phyloP scores from a whole-genome alignment of 1,140 invertebrate genomes.

The Trichoplusia ni region DNA sequence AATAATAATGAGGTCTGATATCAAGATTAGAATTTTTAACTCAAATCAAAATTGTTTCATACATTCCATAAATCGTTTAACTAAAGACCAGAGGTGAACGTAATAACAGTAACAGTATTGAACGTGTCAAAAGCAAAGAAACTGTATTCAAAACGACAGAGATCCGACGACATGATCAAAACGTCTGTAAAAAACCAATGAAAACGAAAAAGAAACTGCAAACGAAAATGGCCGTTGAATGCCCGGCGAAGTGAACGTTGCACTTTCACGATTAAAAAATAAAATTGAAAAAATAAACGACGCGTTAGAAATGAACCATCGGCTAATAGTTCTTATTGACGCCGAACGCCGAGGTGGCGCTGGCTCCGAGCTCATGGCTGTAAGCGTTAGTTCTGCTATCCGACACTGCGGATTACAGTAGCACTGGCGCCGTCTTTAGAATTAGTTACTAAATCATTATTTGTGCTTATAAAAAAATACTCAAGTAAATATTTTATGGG shows the following conservation, averaged over 20 bases:
- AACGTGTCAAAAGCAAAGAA: constrained; percentile 26
- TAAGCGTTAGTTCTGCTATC: constrained; percentile 68
- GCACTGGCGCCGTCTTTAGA: constrained; percentile 48
- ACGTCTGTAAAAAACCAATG: constrained; percentile 77
- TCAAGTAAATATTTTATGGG: too few relatives aligned
- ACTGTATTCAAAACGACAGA: constrained; percentile 34
- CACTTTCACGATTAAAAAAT: constrained; percentile 79
- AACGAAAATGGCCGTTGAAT: constrained; percentile 78
- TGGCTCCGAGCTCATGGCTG: constrained; percentile 41
- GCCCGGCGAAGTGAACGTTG: constrained; percentile 77
- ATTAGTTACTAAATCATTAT: not conserved
- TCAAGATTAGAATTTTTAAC: not conserved
- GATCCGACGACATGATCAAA: constrained; percentile 71
- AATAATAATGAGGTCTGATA: constrained; percentile 17
- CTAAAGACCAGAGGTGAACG: not conserved
- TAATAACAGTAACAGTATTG: constrained; percentile 15
- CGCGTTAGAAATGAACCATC: constrained; percentile 75
- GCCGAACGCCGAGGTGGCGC: constrained; percentile 47
- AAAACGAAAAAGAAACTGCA: constrained; percentile 76
- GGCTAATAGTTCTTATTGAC: constrained; percentile 63
- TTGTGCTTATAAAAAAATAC: too few relatives aligned
- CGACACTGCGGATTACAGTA: constrained; percentile 61
- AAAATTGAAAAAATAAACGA: constrained; percentile 69
- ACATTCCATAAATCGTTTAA: not conserved
- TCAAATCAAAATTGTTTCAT: not conserved